phyloP scores from a whole-genome alignment of 1,140 invertebrate species.

The Penaeus indicus region DNA sequence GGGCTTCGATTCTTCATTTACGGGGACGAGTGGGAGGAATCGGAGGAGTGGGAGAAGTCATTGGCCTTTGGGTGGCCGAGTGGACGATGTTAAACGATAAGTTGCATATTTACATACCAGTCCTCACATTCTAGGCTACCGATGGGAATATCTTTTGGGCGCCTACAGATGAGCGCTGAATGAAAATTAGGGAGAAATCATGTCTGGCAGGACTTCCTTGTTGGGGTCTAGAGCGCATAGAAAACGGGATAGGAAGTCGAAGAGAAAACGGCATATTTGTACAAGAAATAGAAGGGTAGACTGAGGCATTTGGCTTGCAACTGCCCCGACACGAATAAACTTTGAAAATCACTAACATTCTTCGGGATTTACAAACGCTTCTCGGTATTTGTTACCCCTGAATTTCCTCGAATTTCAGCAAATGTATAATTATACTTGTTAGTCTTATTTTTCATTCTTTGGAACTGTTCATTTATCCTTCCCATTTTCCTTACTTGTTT shows the following conservation, averaged over 20 bases:
- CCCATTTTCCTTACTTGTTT: no score
- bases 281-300: not conserved
- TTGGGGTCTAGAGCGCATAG: slow-evolving; percentile 31
- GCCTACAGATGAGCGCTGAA: slow-evolving; percentile 52
- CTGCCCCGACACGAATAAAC: no score
- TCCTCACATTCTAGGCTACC: slow-evolving; percentile 42
- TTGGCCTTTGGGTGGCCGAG: not conserved
- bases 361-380: no score
- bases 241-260: slow-evolving; percentile 36
- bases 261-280: slow-evolving; percentile 38
- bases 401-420: no score
- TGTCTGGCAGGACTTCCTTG: slow-evolving; percentile 36
- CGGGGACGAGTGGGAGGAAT: not conserved
- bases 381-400: no score
- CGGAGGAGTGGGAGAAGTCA: slow-evolving; percentile 18
- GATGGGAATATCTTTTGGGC: slow-evolving; percentile 39
- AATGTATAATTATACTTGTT: no score
- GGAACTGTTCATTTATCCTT: no score
- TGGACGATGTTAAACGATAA: slow-evolving; percentile 30
- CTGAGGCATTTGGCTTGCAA: not conserved
- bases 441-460: no score
- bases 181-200: slow-evolving; percentile 59
- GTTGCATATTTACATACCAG: slow-evolving; percentile 43
- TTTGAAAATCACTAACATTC: no score
- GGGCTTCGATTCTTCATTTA: no score